Evolutionary conservation across 2,888 invertebrate genomes (phyloP), one percentile per base, ranked within the genome.

Genomic region (Branchipolynoe longqiensis): DNA sequence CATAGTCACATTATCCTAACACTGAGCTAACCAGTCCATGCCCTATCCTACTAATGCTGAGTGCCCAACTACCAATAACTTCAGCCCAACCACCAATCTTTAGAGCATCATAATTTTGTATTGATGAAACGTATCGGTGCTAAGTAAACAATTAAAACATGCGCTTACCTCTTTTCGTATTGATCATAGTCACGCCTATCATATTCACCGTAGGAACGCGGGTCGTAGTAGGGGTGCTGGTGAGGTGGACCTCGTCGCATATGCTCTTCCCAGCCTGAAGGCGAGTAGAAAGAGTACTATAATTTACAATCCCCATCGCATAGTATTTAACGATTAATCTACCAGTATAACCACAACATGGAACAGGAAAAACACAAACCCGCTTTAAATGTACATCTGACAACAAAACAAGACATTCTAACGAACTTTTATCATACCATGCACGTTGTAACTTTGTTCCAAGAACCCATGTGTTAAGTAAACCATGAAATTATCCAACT

Each of bases 251-350:
- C 86, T 56, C 85, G 28, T 31, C 85, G 58, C 86, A 86, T 86
- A 28, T 69, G 56, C 38, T 86, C 86, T 33, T 86, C 85, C 85
- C 85, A 85, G 4, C 86, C 86, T 86, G 64, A 84, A 41, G n/a
- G n/a, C n/a, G n/a, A n/a, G n/a, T n/a, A n/a, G n/a, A n/a, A n/a
- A n/a, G n/a, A n/a, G n/a, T n/a, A n/a, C n/a, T n/a, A n/a, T n/a
- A n/a, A n/a, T n/a, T 62, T n/a, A 25, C 31, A 28, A 62, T 31
- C 62, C 31, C 31, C 31, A 62, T n/a, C 18, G 8, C 8, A 18
- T 18, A 48, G 48, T 48, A 62, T 4, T 28, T 25, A 62, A 62
- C 62, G n/a, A 62, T 28, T 31, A 18, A n/a, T n/a, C n/a, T n/a
- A 48, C 48, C 48, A 48, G 48, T 48, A 48, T n/a, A 48, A 33